phyloP scores from a whole-genome alignment of 2,888 invertebrate genomes.

The Cheilosia vulpina region DNA sequence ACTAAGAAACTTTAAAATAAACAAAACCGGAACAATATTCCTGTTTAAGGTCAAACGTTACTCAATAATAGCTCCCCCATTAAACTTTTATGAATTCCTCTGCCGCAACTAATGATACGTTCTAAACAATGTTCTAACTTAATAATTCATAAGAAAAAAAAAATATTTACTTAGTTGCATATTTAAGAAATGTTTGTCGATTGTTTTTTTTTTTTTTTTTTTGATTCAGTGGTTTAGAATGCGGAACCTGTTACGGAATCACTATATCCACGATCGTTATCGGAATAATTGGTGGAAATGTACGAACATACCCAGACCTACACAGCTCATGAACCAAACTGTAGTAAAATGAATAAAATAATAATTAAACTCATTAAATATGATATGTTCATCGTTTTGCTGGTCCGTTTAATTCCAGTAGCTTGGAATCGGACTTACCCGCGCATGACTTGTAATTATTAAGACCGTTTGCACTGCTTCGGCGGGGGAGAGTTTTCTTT shows the following conservation, averaged over 20 bases:
- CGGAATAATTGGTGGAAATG: neutral
- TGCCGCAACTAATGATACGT: too few relatives aligned
- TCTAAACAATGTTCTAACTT: too few relatives aligned
- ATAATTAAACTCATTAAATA: constrained; percentile 12
- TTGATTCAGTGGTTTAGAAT: constrained; percentile 24
- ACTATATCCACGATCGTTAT: neutral
- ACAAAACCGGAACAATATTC: too few relatives aligned
- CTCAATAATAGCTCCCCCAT: too few relatives aligned
- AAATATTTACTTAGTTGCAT: too few relatives aligned
- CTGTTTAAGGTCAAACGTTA: too few relatives aligned
- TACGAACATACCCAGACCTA: neutral
- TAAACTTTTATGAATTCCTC: too few relatives aligned
- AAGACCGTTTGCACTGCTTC: neutral
- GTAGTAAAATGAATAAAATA: constrained; percentile 9
- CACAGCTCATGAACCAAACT: constrained; percentile 6
- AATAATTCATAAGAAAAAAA: too few relatives aligned
- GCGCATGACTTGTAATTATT: constrained; percentile 8
- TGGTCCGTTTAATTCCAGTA: constrained; percentile 7
- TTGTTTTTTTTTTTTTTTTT: neutral
- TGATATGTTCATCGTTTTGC: constrained; percentile 22
- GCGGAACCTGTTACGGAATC: constrained; percentile 27
- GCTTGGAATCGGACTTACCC: constrained; percentile 1
- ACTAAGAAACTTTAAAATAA: too few relatives aligned
- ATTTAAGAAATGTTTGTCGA: too few relatives aligned
- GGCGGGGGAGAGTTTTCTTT: neutral